Base-by-base conservation (phyloP, 2,888 invertebrate genomes). In the Pomacea canaliculata region DNA sequence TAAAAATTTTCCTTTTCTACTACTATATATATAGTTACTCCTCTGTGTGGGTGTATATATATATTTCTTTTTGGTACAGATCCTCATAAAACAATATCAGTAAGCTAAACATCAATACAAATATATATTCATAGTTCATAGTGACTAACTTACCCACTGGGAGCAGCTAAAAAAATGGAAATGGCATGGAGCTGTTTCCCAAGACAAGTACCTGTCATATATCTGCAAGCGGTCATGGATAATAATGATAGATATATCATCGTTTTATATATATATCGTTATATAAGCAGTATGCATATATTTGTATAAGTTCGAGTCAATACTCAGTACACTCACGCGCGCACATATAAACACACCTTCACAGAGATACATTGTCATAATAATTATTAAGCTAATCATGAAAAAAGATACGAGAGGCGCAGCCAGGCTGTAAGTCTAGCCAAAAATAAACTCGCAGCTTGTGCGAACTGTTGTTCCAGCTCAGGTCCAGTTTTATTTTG, bases 401-500 rank as follows among this genome's bases (percentile, higher is more conserved):
- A 56, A 0, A 65, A 87, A 90, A 87, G 89, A 89, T 90, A 91
- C 88, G 90, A 89, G 9, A 91, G 80, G 73, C 91, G 80, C 5
- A 91, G 82, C 90, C 90, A 91, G 23, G 90, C 89, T 76, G 90
- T 89, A 2, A 91, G 80, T 71, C 91, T 82, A 48, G 91, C 87
- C 10, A 91, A 82, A 82, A 91, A 91, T 12, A 91, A 82, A 82
- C 90, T 91, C 9, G 90, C 90, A 18, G 91, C 90, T 78, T 91
- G 89, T 23, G 91, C 90, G 84, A 91, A 90, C 78, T 90, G 90
- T 65, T 88, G 86, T 80, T 91, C 91, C 48, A 91, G 81, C 77
- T 91, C 90, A 62, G 91, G 90, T 4, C 91, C 91, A 23, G 91
- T 90, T 82, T 90, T 91, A 72, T 90, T 88, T 79, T 87, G 83